These are phyloP conservation scores for Darevskia nairensis DNA, from an alignment of 2,797 vertebrate species.

Conservation along the genomic window DNA sequence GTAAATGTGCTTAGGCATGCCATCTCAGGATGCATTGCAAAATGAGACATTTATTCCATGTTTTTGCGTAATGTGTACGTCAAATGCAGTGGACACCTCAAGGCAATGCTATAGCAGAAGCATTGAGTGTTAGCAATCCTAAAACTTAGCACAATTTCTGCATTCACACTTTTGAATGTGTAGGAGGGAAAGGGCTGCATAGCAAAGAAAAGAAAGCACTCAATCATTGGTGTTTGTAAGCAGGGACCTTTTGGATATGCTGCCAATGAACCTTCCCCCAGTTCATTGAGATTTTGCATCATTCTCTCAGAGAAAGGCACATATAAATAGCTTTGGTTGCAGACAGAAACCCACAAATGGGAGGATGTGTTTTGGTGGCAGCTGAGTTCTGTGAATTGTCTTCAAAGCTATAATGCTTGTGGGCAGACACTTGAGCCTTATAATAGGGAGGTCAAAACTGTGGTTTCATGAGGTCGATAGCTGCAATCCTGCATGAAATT, in stretches of 20 bases:
- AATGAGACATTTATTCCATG: not conserved
- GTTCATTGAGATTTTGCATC: fast-evolving
- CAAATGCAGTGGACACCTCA: not conserved
- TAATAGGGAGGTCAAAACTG: not conserved
- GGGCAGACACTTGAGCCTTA: not conserved
- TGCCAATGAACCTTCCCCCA: not conserved
- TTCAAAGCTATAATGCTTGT: constrained; percentile 3
- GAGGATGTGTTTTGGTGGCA: not conserved
- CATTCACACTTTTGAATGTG: not conserved
- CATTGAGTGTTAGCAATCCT: not conserved
- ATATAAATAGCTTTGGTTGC: not conserved
- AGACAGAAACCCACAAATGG: constrained; percentile 7
- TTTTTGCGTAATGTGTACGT: not conserved
- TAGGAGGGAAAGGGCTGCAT: fast-evolving
- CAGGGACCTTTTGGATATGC: not conserved
- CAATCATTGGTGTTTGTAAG: not conserved
- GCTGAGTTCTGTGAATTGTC: not conserved
- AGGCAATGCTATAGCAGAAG: not conserved
- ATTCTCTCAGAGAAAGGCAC: fast-evolving
- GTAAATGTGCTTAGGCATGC: not conserved
- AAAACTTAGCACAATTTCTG: not conserved
- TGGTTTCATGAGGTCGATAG: not conserved
- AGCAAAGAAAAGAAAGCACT: fast-evolving
- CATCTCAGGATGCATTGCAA: not conserved
- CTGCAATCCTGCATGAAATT: not conserved